Conservation (phyloP, 2,113 vertebrate species). For the Rutilus rutilus region DNA sequence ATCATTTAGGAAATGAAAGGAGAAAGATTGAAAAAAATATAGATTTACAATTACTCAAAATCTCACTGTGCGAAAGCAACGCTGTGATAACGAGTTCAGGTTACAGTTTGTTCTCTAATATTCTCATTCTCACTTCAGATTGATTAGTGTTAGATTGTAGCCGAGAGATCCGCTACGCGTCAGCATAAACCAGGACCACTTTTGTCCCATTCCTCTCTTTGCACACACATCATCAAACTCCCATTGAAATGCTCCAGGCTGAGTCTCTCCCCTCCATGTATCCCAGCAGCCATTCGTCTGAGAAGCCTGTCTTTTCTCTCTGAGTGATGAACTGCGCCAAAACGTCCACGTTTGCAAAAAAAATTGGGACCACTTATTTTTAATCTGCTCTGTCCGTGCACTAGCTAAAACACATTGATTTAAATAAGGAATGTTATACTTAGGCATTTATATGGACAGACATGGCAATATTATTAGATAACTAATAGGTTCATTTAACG, state of each 20-base stretch:
- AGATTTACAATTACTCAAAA: constrained; percentile 39
- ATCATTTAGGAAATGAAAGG: constrained; percentile 7
- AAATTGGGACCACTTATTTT: constrained; percentile 74
- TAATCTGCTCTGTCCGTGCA: constrained; percentile 78
- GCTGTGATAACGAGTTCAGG: constrained; percentile 53
- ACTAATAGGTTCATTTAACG: background rate
- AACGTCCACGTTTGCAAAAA: constrained; percentile 77
- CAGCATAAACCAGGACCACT: constrained; percentile 80
- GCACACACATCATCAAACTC: constrained; percentile 74
- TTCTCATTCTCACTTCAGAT: constrained; percentile 77
- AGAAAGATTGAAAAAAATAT: constrained; percentile 25
- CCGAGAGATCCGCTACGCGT: constrained; percentile 79
- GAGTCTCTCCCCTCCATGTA: constrained; percentile 70
- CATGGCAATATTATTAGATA: background rate
- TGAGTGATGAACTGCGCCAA: constrained; percentile 79
- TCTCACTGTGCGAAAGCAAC: constrained; percentile 37
- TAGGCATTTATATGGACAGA: background rate
- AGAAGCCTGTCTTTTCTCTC: constrained; percentile 73
- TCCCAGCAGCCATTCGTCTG: constrained; percentile 76
- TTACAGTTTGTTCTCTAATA: constrained; percentile 58
- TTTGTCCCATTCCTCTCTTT: constrained; percentile 72
- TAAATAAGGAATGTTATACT: constrained; percentile 11
- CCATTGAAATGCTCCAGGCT: constrained; percentile 65
- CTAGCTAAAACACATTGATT: constrained; percentile 71
- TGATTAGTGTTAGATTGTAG: constrained; percentile 80